These are phyloP conservation scores for Temnopleurus reevesii DNA, from an alignment of 53 echinoderm and acorn worm genomes.

Conservation along the genomic window DNA sequence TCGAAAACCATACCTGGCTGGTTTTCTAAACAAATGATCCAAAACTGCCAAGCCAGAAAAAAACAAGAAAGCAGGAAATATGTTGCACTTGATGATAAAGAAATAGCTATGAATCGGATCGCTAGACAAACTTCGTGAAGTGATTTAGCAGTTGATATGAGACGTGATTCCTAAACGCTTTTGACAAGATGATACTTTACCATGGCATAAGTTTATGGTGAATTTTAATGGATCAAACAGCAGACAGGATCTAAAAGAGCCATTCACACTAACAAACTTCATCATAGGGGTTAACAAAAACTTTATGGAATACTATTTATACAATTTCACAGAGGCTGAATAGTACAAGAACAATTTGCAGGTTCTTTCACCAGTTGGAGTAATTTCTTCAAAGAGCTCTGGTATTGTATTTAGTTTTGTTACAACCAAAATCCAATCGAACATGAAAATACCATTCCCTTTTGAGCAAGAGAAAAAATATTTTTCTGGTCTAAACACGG, in stretches of 20 bases:
- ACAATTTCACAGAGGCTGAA: too few species aligned
- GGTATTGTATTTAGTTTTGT: too few species aligned
- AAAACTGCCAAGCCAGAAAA: not conserved
- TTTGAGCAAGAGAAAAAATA: too few species aligned
- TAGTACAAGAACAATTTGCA: too few species aligned
- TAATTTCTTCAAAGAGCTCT: too few species aligned
- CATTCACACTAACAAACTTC: too few species aligned
- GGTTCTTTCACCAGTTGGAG: too few species aligned
- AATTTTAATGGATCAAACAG: not conserved
- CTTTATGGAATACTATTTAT: too few species aligned
- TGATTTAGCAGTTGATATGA: constrained; percentile 23
- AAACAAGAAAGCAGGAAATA: not conserved
- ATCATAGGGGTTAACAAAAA: too few species aligned
- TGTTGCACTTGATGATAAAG: not conserved
- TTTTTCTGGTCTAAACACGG: too few species aligned
- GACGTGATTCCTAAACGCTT: not conserved
- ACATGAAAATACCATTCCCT: too few species aligned
- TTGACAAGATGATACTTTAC: constrained; percentile 6
- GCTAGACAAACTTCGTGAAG: not conserved
- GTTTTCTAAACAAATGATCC: constrained; percentile 7
- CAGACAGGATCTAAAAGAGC: not conserved
- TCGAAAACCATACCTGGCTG: constrained; percentile 11
- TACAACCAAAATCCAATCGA: too few species aligned
- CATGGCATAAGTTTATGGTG: not conserved
- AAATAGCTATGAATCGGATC: not conserved